A percentile compares a stretch with the other conserved stretches of the same genome.
Evolutionary conservation across 1,140 invertebrate species (phyloP).

Genomic region (Musca domestica): DNA sequence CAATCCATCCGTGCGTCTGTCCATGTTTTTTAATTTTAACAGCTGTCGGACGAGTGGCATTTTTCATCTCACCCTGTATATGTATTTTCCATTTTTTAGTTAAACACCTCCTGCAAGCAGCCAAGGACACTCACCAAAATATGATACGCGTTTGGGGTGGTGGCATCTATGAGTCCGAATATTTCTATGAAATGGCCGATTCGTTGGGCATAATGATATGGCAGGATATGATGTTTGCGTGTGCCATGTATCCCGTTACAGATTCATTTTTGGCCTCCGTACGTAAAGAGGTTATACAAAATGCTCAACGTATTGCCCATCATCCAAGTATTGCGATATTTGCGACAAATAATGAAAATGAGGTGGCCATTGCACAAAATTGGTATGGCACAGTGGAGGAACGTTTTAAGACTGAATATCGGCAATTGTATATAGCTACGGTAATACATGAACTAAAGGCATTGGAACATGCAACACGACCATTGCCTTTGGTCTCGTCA

Average conservation of each 20-base stretch:
- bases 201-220: slow-evolving; percentile 80
- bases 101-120: slow-evolving; percentile 66
- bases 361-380: slow-evolving; percentile 79
- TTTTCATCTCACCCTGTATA: no score
- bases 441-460: slow-evolving; percentile 68
- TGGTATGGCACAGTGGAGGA: slow-evolving; percentile 75
- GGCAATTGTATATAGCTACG: slow-evolving; percentile 80
- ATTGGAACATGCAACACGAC: slow-evolving; percentile 56
- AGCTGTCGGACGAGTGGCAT: no score
- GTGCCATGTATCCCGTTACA: slow-evolving; percentile 87
- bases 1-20: no score
- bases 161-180: slow-evolving; percentile 89
- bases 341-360: slow-evolving; percentile 98
- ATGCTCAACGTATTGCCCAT: slow-evolving; percentile 79
- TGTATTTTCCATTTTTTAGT: slow-evolving; percentile 38
- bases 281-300: slow-evolving; percentile 75
- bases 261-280: slow-evolving; percentile 73
- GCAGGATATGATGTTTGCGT: slow-evolving; percentile 98
- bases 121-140: slow-evolving; percentile 83
- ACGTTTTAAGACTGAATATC: slow-evolving; percentile 77
- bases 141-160: slow-evolving; percentile 97
- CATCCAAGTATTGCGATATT: slow-evolving; percentile 88
- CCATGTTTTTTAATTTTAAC: no score
- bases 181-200: slow-evolving; percentile 86
- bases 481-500: slow-evolving; percentile 65